These are phyloP conservation scores for Neomorphus geoffroyi DNA, from an alignment of 2,797 vertebrate genomes.

Conservation along the genomic window DNA sequence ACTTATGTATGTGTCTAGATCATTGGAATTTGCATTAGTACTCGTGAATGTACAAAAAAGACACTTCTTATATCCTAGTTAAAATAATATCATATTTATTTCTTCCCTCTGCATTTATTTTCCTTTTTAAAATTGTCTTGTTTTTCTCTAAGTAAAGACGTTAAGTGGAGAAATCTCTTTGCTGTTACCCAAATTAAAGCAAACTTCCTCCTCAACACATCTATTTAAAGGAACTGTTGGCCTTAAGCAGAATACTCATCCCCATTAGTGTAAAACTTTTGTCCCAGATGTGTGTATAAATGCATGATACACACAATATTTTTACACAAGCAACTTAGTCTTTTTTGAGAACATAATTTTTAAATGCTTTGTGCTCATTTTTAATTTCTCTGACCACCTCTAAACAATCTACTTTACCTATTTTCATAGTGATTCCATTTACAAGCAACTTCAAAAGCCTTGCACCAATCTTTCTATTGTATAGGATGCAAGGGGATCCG, in stretches of 20 bases:
- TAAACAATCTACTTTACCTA: constrained; percentile 13
- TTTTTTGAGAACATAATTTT: background rate
- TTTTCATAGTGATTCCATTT: constrained; percentile 34
- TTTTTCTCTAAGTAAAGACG: background rate
- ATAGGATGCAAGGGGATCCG: background rate
- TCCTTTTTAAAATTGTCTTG: background rate
- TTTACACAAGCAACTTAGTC: background rate
- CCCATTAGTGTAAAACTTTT: background rate
- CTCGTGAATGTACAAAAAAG: background rate
- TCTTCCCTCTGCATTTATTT: background rate
- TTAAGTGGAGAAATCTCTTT: background rate
- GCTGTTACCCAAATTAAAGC: background rate
- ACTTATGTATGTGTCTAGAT: background rate
- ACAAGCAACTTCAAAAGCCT: constrained; percentile 55
- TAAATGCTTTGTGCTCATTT: background rate
- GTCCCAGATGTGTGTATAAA: background rate
- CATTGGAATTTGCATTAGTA: background rate
- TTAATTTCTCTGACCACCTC: background rate
- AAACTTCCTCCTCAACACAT: background rate
- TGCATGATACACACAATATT: background rate
- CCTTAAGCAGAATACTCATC: background rate
- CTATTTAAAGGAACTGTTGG: background rate
- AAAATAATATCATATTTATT: background rate
- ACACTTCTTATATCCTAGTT: background rate
- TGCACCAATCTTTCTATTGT: constrained; percentile 1